Evolutionary conservation across 2,888 invertebrate genomes (phyloP).

Genomic region (Branchellion lobata): DNA sequence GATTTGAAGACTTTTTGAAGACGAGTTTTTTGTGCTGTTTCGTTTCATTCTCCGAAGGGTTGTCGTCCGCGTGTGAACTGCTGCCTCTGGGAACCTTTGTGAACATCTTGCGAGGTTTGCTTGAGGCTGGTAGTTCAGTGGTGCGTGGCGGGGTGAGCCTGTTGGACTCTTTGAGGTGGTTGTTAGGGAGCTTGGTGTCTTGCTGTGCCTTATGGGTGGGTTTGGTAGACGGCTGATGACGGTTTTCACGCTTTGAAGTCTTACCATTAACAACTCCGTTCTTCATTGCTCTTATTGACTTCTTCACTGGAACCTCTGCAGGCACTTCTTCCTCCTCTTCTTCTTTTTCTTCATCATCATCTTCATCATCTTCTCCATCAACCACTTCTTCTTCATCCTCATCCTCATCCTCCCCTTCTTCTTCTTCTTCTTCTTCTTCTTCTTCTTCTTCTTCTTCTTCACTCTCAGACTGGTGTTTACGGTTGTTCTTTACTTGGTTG

Average conservation of each 20-base stretch:
- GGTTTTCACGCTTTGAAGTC: neutral
- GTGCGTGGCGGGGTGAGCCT: neutral
- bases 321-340: neutral
- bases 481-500: neutral
- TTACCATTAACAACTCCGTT: neutral
- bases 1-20: neutral
- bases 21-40: neutral
- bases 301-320: neutral
- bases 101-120: too few species aligned
- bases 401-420: conserved; percentile 11
- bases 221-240: neutral
- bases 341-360: too few species aligned
- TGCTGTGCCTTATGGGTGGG: neutral
- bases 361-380: too few species aligned
- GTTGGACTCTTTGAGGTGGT: neutral
- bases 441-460: conserved; percentile 22
- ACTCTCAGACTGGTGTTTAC: neutral
- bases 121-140: neutral
- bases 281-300: conserved; percentile 7
- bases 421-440: conserved; percentile 24
- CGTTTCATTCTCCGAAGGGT: neutral
- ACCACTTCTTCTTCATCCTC: conserved; percentile 12
- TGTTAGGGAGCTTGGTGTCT: neutral
- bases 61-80: neutral
- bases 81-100: neutral